Evolutionary conservation across 2,113 vertebrate species (phyloP), one percentile per base, ranked within the genome.

Genomic region (Colius striatus): DNA sequence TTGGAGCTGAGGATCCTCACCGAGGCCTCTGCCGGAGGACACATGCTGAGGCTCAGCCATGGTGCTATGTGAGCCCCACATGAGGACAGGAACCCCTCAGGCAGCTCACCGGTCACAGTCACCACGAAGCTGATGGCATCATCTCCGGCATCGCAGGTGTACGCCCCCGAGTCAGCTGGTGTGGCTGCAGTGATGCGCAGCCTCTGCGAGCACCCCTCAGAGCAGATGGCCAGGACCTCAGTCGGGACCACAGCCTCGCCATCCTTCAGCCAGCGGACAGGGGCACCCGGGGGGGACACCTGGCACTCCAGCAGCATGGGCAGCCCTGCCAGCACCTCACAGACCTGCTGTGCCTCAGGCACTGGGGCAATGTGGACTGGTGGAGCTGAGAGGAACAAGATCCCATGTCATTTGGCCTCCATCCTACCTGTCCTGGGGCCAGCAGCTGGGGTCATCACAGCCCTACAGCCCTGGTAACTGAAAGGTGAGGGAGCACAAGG

Each of bases 1-100:
- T 85, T 99, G 34, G 99, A 99, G 57, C 97, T 97, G 60, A 99
- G 12, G 4, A 99, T 98, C 84, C 95, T 97, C 74, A 99, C 98
- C 0, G 98, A 98, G 30, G 98, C 98, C 83, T 99, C 99, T 99
- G 93, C 30, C 51, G 8, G 47, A 54, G 60, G 45, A 70, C 25
- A 91, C 25, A 29, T 93, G 96, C 25, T 86, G 5, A 41, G 32
- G 8, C 14, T 95, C 82, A 87, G 51, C 13, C 16, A 5, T 6
- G 5, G 27, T 58, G 55, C 50, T 55, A 26, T 11, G 54, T 38
- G 50, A 83, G 47, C 68, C 48, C 36, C 6, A 7, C 5, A 2
- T 29, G 15, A 84, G 32, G 36, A 45, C 1, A 4, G 43, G 30
- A 50, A 88, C 22, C 15, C n/a, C 94, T 98, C 1, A 0, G n/a